Conservation (phyloP, 2,888 invertebrate species). For the Clitarchus hookeri region DNA sequence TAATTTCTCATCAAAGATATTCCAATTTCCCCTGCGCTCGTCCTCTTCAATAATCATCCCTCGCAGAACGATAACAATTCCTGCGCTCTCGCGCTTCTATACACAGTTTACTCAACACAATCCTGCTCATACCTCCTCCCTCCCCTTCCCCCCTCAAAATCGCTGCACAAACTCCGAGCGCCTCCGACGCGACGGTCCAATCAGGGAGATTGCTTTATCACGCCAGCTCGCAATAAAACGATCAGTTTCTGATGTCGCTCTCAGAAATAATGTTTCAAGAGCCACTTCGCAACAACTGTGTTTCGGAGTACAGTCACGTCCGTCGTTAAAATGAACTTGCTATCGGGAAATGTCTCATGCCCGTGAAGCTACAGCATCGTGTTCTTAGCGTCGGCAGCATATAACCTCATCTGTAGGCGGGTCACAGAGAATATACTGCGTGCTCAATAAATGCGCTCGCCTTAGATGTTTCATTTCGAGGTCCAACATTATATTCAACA, state of each 20-base stretch:
- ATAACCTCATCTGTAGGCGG: no score
- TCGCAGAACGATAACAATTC: background rate
- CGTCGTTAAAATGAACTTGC: background rate
- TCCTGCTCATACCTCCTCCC: background rate
- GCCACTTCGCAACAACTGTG: slow-evolving; percentile 2
- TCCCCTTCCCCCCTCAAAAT: background rate
- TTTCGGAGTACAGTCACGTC: slow-evolving; percentile 1
- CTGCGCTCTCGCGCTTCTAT: background rate
- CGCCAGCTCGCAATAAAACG: slow-evolving; percentile 7
- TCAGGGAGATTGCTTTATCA: slow-evolving; percentile 14
- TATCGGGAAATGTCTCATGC: background rate
- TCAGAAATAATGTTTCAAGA: slow-evolving; percentile 1
- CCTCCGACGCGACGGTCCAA: background rate
- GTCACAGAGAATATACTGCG: no score
- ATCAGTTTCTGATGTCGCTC: slow-evolving; percentile 9
- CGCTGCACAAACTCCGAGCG: background rate
- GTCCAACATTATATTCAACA: no score
- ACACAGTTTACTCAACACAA: background rate
- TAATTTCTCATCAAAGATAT: background rate
- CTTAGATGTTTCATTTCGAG: no score
- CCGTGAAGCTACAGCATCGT: background rate
- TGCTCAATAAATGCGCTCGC: no score
- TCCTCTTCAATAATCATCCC: slow-evolving; percentile 14
- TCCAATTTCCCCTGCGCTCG: background rate
- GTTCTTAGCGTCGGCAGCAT: no score